phyloP scores from a whole-genome alignment of 2,113 vertebrate genomes.

The Mastomys coucha region DNA sequence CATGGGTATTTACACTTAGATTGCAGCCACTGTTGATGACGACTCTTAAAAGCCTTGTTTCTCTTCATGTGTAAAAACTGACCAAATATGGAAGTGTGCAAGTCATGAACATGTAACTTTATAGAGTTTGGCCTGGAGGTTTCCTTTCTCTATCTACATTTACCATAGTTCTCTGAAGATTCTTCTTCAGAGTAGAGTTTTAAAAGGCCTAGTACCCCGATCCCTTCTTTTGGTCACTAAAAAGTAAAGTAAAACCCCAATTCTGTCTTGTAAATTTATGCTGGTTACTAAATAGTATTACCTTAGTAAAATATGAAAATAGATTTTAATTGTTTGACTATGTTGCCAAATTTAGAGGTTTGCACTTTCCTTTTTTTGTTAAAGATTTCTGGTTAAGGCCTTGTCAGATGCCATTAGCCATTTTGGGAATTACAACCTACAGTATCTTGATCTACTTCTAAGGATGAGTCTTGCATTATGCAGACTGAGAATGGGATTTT shows the following conservation, averaged over 20 bases:
- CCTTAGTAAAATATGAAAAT: slow-evolving; percentile 10
- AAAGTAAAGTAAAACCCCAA: slow-evolving; percentile 42
- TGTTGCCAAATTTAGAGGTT: not conserved
- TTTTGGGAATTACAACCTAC: slow-evolving; percentile 27
- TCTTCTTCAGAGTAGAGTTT: slow-evolving; percentile 1
- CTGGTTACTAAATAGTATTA: slow-evolving; percentile 26
- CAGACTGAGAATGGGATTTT: not conserved
- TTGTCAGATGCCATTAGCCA: slow-evolving; percentile 9
- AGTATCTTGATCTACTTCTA: slow-evolving; percentile 43
- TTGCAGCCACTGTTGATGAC: not conserved
- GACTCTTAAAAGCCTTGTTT: slow-evolving; percentile 44
- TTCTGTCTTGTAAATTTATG: slow-evolving; percentile 41
- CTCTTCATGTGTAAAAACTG: slow-evolving; percentile 67
- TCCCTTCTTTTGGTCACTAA: slow-evolving; percentile 6
- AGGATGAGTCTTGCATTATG: not conserved
- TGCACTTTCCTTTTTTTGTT: slow-evolving; percentile 35
- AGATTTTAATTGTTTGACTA: not conserved
- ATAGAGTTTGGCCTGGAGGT: slow-evolving; percentile 68
- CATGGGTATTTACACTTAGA: not conserved
- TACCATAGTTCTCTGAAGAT: slow-evolving; percentile 43
- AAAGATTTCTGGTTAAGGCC: slow-evolving; percentile 51
- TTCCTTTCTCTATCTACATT: slow-evolving; percentile 51
- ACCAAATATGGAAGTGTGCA: slow-evolving; percentile 74
- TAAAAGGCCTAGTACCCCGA: not conserved
- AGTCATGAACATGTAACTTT: slow-evolving; percentile 75